Evolutionary conservation across 1,140 invertebrate genomes (phyloP).

Genomic region (Hylaeus volcanicus): DNA sequence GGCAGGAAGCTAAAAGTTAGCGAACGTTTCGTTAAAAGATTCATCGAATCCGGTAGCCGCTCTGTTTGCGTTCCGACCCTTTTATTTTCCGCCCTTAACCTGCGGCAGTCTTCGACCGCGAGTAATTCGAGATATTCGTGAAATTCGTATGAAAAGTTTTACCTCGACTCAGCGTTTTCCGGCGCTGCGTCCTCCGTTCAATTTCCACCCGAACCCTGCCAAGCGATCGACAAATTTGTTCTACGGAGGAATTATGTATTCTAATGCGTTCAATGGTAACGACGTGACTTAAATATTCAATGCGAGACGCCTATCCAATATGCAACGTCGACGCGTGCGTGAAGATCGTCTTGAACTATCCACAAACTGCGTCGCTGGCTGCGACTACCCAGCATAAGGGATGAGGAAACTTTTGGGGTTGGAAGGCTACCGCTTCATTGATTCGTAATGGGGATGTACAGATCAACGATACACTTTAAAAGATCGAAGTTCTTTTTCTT

Average conservation of each 20-base stretch:
- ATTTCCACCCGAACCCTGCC: not conserved
- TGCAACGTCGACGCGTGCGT: no score
- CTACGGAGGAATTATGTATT: not conserved
- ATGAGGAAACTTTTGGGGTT: no score
- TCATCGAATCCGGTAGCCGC: not conserved
- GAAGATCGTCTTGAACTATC: no score
- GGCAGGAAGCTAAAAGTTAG: conserved; percentile 5
- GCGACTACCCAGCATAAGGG: no score
- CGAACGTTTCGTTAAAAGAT: conserved; percentile 15
- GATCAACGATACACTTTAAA: no score
- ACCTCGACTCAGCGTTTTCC: not conserved
- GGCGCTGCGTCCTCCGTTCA: not conserved
- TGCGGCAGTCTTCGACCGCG: not conserved
- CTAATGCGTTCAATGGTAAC: not conserved
- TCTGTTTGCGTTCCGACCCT: not conserved
- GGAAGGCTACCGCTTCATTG: no score
- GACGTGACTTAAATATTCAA: not conserved
- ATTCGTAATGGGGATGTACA: no score
- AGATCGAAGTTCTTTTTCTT: no score
- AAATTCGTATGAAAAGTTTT: conserved; percentile 20
- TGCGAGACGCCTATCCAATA: not conserved
- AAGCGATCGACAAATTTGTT: not conserved
- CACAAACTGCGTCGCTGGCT: no score
- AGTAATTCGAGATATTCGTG: conserved; percentile 14
- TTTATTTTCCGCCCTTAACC: not conserved